Base-by-base conservation (phyloP, 1,140 invertebrate species). In the Brachystomella parvula region DNA sequence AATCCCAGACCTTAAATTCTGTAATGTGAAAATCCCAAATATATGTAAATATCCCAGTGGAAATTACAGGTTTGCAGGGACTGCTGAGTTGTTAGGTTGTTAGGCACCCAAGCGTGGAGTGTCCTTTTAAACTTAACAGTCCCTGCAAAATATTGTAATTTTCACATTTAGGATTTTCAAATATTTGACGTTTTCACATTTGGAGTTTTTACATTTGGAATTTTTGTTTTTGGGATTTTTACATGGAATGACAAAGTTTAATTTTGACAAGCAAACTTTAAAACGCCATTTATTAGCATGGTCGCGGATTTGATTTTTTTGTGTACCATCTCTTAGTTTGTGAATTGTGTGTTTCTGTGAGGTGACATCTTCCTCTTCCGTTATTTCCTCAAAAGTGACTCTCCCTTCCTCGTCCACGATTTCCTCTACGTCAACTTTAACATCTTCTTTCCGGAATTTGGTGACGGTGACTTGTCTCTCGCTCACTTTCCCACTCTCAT, bases 321-420 rank as follows among this genome's bases (percentile, higher is more conserved):
- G 21, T 21, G 21, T 32, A 31, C 31, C 60, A 44, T 35, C 31
- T 32, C 44, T 32, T 24, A 44, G n/a, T 47, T 62, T 32, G 15
- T 62, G 26, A 17, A 62, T 62, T 26, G 39, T 59, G 30, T 30
- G 26, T 59, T 29, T 59, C 15, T 59, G 26, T 59, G 30, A 59
- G 24, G 24, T 17, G 24, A 9, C 9, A 9, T 59, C 30, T 59
- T 32, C 31, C 35, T 62, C 33, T 44, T 62, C 30, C 39, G 26
- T 44, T 12, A 53, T 53, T 53, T 53, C 49, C 33, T 62, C 60
- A 62, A 62, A 28, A 3, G n/a, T 62, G 15, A 31, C 60, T 24
- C 29, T 32, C 30, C 31, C 60, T 19, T 44, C 60, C 15, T 35
- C 60, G 12, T 62, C 60, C n/a, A 31, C 60, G 33, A 39, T 21